Base-by-base conservation (phyloP, 2,113 vertebrate species). In the Tragelaphus imberbis region DNA sequence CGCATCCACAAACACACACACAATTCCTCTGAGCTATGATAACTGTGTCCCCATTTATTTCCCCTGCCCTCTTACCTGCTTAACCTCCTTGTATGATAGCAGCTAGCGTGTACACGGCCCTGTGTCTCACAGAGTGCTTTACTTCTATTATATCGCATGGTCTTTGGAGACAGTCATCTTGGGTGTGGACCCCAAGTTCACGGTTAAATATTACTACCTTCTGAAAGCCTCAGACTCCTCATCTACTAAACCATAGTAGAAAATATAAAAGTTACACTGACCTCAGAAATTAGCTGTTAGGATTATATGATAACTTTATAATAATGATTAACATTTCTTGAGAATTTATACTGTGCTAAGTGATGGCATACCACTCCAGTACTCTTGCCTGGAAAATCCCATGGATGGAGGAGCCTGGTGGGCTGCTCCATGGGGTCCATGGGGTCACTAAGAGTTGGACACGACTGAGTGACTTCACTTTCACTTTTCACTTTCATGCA, bases 391-490 rank as follows among this genome's bases (percentile, higher is more conserved):
- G 61, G 13, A 30, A 63, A 63, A 63, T 63, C 13, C 61, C 13
- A 30, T 15, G 28, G 61, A 15, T 0, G 13, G 61, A 63, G 28
- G 61, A 63, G 28, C 61, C 59, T 30, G 28, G 61, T 63, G 13
- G 61, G 6, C 28, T 63, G 28, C 13, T 44, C 40, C 40, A 44
- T 5, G 40, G 40, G 30, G 59, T 63, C 28, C 59, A 63, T 63
- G 59, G 59, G 59, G 0, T 63, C 6, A 1, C 13, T 1, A 6
- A 63, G 2, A 13, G 28, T 63, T 0, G 2, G 28, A 63, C 28
- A 63, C 0, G 12, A 30, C 59, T 30, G 28, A 63, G 28, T 0
- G 28, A 63, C 28, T 30, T 63, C 61, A 63, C 28, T 14, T 63
- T 63, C 28, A 15, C 61, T 63, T 30, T 61, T 30, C 12, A 30